phyloP scores from a whole-genome alignment of 2,797 vertebrate genomes.

The Epinephelus coioides region DNA sequence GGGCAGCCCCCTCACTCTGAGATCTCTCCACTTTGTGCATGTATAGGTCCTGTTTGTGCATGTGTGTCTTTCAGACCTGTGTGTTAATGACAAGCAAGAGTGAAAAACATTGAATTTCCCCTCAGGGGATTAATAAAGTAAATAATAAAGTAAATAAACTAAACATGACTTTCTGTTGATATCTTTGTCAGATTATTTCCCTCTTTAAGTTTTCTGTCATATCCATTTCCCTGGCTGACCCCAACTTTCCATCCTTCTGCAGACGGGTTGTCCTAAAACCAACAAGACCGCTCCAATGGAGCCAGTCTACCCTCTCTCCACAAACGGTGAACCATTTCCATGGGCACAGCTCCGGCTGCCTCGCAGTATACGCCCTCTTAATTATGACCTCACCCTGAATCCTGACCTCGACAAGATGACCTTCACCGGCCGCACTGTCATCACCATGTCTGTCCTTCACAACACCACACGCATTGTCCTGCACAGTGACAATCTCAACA shows the following conservation, averaged over 20 bases:
- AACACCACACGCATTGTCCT: conserved; percentile 89
- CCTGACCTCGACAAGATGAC: conserved; percentile 90
- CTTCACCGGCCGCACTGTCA: conserved; percentile 88
- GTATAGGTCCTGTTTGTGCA: too few species aligned
- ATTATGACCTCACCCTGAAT: conserved; percentile 90
- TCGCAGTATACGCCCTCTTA: conserved; percentile 85
- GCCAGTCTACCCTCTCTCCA: conserved; percentile 87
- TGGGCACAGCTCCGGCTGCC: conserved; percentile 92
- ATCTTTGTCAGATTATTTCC: neutral
- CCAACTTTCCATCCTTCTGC: conserved; percentile 13
- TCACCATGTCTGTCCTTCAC: conserved; percentile 86
- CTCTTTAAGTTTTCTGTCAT: neutral
- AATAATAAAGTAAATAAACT: too few species aligned
- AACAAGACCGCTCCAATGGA: conserved; percentile 81
- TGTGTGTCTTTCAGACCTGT: too few species aligned
- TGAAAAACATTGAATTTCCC: too few species aligned
- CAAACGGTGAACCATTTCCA: conserved; percentile 90
- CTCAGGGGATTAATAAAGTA: too few species aligned
- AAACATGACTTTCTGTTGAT: neutral
- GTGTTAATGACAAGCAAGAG: too few species aligned
- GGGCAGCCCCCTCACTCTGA: too few species aligned
- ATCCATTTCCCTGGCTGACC: neutral
- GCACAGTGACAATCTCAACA: conserved; percentile 90
- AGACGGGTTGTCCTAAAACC: conserved; percentile 89
- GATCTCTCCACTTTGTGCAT: too few species aligned